These are phyloP conservation scores for Cataglyphis albicans DNA, from an alignment of 2,888 invertebrate genomes.

Conservation along the genomic window DNA sequence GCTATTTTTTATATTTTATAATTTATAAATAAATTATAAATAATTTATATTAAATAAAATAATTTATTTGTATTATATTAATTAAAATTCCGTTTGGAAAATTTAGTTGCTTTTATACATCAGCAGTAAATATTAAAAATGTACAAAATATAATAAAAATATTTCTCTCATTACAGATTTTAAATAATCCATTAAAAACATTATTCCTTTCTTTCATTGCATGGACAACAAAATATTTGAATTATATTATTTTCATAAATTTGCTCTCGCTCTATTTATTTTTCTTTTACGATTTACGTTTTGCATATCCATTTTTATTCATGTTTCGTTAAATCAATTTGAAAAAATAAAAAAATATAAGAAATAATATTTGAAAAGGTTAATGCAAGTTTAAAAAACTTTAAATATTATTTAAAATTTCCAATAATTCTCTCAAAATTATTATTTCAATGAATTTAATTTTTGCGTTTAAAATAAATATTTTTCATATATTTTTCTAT, in stretches of 20 bases:
- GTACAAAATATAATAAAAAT: background rate
- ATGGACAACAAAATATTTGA: background rate
- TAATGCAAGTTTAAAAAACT: background rate
- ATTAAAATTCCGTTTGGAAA: background rate
- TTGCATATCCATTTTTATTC: background rate
- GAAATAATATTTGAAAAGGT: background rate
- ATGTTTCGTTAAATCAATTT: background rate
- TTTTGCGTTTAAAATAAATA: background rate
- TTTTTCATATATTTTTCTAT: background rate
- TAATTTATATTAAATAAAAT: background rate
- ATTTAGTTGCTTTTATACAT: background rate
- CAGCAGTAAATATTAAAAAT: background rate
- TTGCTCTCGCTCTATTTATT: background rate
- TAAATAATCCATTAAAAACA: background rate
- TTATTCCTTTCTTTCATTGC: background rate
- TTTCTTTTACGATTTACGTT: background rate
- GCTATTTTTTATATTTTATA: background rate
- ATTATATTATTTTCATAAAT: background rate
- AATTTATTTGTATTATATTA: constrained; percentile 1
- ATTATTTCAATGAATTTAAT: background rate
- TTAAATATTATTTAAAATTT: background rate
- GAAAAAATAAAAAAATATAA: background rate
- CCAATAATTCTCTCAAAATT: background rate
- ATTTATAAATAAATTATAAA: background rate
- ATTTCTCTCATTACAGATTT: background rate